Evolutionary conservation across 2,113 vertebrate genomes (phyloP), one percentile per base, ranked within the genome.

Genomic region (Thamnaconus septentrionalis): DNA sequence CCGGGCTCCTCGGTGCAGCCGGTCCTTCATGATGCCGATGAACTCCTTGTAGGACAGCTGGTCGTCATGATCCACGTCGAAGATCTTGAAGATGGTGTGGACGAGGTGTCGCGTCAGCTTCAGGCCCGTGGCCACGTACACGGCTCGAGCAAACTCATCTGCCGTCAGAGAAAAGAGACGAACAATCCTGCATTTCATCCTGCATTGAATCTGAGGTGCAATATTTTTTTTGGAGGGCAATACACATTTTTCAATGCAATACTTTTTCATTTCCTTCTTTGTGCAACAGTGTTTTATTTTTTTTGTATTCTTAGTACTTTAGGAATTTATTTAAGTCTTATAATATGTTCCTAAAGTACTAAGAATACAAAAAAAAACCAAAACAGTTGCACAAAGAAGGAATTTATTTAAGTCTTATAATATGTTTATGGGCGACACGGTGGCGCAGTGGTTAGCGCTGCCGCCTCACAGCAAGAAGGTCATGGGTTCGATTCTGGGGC

Each of bases 11-110:
- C 97, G 91, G 84, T 95, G 95, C 78, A 98, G 93, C 55, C 97
- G 92, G 90, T 99, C 97, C 90, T 98, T 98, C 96, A 99, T 99
- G 88, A 99, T 96, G 71, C 97, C 96, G 0, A 99, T 96, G 88
- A 98, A 99, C 91, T 99, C 97, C 88, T 98, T 98, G 52, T 98
- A 95, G 85, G 95, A 98, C 81, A 99, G 85, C 81, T 98, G 96
- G 87, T 98, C 96, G 53, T 99, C 97, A 74, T 94, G 96, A 88
- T 98, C 97, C 0, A 97, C 96, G 43, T 99, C 97, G 85, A 98
- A 99, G 86, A 99, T 98, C 91, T 97, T 98, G 88, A 98, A 99
- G 80, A 98, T 94, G 8, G 97, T 98, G 88, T 96, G 93, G 31
- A 99, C 97, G 68, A 99, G 91, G 88, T 99, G 97, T 41, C 94